These are phyloP conservation scores for Agelas oroides DNA, from an alignment of 37 sponge, comb jelly and placozoan genomes.

Conservation along the genomic window DNA sequence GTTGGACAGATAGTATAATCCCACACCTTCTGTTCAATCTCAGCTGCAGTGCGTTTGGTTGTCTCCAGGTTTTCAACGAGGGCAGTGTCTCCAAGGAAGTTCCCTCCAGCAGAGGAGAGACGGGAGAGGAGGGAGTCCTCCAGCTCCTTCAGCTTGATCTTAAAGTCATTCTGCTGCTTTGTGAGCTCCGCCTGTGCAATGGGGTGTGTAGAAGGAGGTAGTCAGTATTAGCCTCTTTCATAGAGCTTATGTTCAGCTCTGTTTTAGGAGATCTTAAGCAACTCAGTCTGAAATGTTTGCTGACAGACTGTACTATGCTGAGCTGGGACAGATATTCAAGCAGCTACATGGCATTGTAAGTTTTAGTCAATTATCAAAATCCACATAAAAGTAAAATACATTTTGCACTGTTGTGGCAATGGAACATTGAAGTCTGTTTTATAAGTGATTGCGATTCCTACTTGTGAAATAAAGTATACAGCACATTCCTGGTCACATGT, in stretches of 20 bases:
- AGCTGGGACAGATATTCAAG: too few species aligned
- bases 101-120: conserved; percentile 97
- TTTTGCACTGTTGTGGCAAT: too few species aligned
- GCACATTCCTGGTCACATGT: too few species aligned
- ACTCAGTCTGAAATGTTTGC: not conserved
- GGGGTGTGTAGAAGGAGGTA: not conserved
- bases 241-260: not conserved
- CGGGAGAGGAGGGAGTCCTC: conserved; percentile 94
- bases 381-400: too few species aligned
- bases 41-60: conserved; percentile 94
- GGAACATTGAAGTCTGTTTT: too few species aligned
- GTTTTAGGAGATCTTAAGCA: not conserved
- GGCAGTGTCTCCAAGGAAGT: conserved; percentile 97
- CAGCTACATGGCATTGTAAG: too few species aligned
- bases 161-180: conserved; percentile 98
- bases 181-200: conserved; percentile 82
- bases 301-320: not conserved
- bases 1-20: too few species aligned
- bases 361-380: too few species aligned
- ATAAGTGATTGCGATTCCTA: too few species aligned
- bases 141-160: conserved; percentile 97
- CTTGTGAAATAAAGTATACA: too few species aligned
- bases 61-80: conserved; percentile 98
- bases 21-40: conserved; percentile 86
- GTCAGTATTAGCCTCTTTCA: not conserved